These are phyloP conservation scores for Sylvia borin DNA, from an alignment of 2,797 vertebrate species.

Conservation along the genomic window DNA sequence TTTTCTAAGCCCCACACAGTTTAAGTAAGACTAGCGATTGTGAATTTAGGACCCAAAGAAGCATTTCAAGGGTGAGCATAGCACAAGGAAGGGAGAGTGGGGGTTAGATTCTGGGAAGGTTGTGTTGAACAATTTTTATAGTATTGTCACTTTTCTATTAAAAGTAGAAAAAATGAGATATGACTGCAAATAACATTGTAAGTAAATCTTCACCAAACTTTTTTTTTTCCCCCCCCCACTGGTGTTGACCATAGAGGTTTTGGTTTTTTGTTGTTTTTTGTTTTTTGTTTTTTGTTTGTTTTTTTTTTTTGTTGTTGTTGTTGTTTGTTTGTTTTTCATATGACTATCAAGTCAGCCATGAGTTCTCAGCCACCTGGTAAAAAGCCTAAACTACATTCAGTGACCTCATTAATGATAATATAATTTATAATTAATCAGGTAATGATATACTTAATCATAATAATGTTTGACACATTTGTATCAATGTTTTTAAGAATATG, in stretches of 20 bases:
- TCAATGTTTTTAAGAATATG: background rate
- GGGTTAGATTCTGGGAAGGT: background rate
- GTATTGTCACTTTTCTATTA: background rate
- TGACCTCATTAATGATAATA: background rate
- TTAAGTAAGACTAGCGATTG: background rate
- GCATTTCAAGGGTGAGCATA: background rate
- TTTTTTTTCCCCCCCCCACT: background rate
- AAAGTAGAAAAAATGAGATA: background rate
- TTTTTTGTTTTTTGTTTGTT: too few relatives aligned
- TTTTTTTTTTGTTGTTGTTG: too few relatives aligned
- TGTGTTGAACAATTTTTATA: background rate
- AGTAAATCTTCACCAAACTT: background rate
- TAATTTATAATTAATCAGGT: background rate
- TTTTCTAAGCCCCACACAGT: fast-evolving
- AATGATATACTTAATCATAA: background rate
- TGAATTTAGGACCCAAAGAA: background rate
- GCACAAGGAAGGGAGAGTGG: too few relatives aligned
- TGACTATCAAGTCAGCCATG: background rate
- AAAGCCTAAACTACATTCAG: background rate
- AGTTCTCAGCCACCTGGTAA: background rate
- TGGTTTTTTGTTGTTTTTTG: fast-evolving
- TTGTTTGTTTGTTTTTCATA: background rate
- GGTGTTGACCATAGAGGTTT: fast-evolving
- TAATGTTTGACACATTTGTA: background rate
- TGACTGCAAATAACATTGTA: background rate